Conservation (phyloP, 2,113 vertebrate species). For the Heterotis niloticus region DNA sequence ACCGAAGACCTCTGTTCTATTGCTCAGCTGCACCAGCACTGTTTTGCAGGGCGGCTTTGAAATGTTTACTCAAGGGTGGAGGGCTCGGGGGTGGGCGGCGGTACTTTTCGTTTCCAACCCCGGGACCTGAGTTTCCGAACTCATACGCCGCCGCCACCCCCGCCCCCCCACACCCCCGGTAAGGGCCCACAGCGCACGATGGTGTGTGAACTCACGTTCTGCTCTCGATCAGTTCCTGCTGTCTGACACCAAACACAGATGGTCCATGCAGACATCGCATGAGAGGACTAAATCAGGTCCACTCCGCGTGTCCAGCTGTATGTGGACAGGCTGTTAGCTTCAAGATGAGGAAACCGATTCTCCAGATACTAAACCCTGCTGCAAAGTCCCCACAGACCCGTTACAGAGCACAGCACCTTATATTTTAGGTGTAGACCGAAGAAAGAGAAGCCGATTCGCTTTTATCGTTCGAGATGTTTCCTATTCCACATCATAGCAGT, state of each 20-base stretch:
- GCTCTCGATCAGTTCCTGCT: constrained; percentile 32
- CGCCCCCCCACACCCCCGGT: too few relatives aligned
- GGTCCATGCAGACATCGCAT: constrained; percentile 34
- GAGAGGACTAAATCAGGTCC: constrained; percentile 39
- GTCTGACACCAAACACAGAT: constrained; percentile 30
- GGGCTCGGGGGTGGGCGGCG: background rate
- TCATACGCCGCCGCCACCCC: background rate
- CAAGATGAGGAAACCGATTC: background rate
- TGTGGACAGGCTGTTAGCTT: background rate
- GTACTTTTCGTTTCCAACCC: background rate
- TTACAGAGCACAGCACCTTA: background rate
- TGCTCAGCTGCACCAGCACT: constrained; percentile 41
- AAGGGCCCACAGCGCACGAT: constrained; percentile 12
- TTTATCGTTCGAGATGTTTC: too few relatives aligned
- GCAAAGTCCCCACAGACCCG: background rate
- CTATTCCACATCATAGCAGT: too few relatives aligned
- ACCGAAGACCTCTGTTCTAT: constrained; percentile 34
- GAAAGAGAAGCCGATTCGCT: background rate
- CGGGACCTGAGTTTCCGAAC: constrained; percentile 13
- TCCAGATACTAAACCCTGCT: background rate
- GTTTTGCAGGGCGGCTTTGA: constrained; percentile 43
- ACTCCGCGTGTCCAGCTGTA: constrained; percentile 18
- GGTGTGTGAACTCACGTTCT: constrained; percentile 31
- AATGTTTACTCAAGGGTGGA: constrained; percentile 40
- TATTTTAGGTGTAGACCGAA: background rate